Evolutionary conservation across 2,113 vertebrate genomes (phyloP), one percentile per base, ranked within the genome.

Genomic region (Charadrius vociferus): DNA sequence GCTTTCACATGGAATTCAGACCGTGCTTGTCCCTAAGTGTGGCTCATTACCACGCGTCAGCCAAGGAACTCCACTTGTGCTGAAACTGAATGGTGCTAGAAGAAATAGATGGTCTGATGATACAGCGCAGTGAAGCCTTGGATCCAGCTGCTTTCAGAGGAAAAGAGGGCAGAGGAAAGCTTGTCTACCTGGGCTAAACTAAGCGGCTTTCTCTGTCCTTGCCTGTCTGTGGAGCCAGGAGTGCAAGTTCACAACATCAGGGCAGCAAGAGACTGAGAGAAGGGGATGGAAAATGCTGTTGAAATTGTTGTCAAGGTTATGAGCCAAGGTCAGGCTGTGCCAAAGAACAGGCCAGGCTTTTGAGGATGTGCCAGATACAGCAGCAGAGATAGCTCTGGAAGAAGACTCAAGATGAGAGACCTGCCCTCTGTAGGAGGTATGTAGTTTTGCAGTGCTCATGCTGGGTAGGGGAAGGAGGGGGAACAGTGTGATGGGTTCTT

Each of bases 251-350:
- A 68, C 63, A 93, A 27, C 52, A n/a, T 78, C 72, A 61, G 65
- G 65, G 65, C 56, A 84, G 80, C 67, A 71, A 67, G 67, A 84
- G 43, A 52, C 68, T 58, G 71, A 84, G 80, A 81, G 52, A 92
- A 81, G 8, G 39, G 66, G 17, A n/a, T 91, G 74, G 86, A 75
- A 88, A 92, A 77, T 41, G 53, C 66, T 90, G 43, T 90, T 82
- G 53, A 88, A 85, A 85, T 91, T 70, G 32, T 93, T 94, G 90
- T 93, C 91, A 89, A 63, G 82, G 88, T 92, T 92, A 63, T 88
- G 50, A 92, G 66, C 59, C 82, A 90, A 93, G 92, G 91, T 92
- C 91, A 89, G 89, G 45, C 88, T 86, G n/a, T 93, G 88, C 71
- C 79, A 86, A 70, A 77, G 74, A 77, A 88, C 62, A 66, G 93